phyloP scores from a whole-genome alignment of 2,797 vertebrate species.

The Phalanger gymnotis region DNA sequence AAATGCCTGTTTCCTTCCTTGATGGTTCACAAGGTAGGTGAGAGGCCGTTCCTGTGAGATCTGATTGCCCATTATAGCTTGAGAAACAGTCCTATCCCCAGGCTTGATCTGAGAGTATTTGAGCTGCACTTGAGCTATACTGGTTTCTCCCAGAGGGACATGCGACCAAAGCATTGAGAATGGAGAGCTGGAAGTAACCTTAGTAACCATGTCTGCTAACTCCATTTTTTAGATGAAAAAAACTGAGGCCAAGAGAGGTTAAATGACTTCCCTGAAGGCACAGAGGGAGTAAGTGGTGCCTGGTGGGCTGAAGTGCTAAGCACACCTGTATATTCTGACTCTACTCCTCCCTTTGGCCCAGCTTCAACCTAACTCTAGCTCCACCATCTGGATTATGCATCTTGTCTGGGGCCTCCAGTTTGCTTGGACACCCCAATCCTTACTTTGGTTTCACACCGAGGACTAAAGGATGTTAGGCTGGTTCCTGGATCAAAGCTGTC shows the following conservation, averaged over 20 bases:
- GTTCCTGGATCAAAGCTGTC: background rate
- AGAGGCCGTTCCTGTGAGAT: background rate
- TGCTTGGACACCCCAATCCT: background rate
- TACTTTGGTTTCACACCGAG: background rate
- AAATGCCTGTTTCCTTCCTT: background rate
- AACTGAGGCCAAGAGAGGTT: background rate
- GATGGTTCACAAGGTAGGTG: background rate
- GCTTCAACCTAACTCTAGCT: background rate
- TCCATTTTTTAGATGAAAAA: background rate
- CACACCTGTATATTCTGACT: background rate
- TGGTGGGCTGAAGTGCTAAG: background rate
- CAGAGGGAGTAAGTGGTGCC: background rate
- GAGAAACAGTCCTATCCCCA: background rate
- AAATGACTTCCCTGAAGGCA: background rate
- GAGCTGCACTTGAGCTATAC: background rate
- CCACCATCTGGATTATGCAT: slow-evolving; percentile 2
- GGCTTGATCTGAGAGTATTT: background rate
- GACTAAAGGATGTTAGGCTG: background rate
- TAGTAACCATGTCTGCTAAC: background rate
- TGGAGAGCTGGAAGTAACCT: background rate
- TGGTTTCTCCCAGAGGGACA: background rate
- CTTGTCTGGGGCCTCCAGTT: background rate
- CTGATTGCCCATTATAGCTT: background rate
- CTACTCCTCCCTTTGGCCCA: background rate
- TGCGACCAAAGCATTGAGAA: background rate